Base-by-base conservation (phyloP, 2,797 vertebrate genomes). In the Lagocephalus sceleratus region DNA sequence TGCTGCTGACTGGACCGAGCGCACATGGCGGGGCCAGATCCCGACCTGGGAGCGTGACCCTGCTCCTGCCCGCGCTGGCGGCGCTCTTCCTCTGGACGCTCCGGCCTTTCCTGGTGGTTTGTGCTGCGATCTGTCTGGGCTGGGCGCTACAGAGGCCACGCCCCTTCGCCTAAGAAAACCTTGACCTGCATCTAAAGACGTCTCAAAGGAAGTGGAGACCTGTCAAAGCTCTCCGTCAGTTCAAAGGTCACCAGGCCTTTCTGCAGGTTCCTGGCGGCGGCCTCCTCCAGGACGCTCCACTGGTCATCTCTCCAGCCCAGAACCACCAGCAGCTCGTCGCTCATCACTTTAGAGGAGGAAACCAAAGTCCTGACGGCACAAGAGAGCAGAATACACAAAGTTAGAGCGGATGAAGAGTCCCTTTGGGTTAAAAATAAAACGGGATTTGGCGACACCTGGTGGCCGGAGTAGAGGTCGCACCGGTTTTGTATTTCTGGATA, bases 211-310 rank as follows among this genome's bases (percentile, higher is more conserved):
- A 42, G 3, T 47, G 15, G 67, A 35, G 41, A 95, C 93, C 93
- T 93, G 63, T 94, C 91, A 71, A 91, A 82, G 66, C 85, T 91
- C 65, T 94, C 88, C 0, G 44, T 62, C 54, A 95, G 25, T 70
- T 95, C 90, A 79, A 96, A 94, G n/a, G 91, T 90, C 66, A 94
- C 87, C 55, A 94, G 85, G 17, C 93, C 92, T 0, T 88, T 93
- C 63, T 82, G 86, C 63, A 84, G 54, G 57, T 88, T 93, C 77
- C 85, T 89, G 56, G 93, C 80, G 0, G 61, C 15, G 40, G 89
- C 61, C 45, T 91, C 71, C 45, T 94, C 91, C 66, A 95, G 73
- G n/a, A 90, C 67, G 41, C 70, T 81, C 94, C 94, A 96, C 45
- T 81, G 84, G 17, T 89, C 82, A 46, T 93, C 90, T 66, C 63